Evolutionary conservation across 2,797 vertebrate species (phyloP), one percentile per base, ranked within the genome.

Genomic region (Coreius guichenoti): DNA sequence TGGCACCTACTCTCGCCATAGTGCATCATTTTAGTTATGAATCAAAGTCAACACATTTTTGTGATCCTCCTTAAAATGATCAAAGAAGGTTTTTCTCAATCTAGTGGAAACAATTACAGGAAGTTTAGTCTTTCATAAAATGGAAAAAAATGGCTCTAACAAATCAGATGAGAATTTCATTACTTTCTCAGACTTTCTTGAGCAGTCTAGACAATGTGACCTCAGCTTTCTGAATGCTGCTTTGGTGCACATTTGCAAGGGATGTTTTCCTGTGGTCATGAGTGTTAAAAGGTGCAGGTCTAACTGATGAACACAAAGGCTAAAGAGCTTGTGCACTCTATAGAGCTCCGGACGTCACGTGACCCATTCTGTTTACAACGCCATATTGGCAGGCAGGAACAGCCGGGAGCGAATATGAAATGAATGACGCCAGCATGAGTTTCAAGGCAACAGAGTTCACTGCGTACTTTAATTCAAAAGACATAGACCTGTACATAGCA

Each of bases 291-390:
- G 31, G 49, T 65, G 51, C 74, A 72, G 49, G 33, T 68, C 17
- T 56, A 58, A 6, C 58, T 21, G 69, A 84, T 31, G 17, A 80
- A 75, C 77, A 47, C 61, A 63, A 67, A 43, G 39, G 69, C 17
- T 58, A 67, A 75, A 56, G 29, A 65, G 58, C 33, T 84, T 33
- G 56, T 77, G 36, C 65, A n/a, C 65, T 68, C 63, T n/a, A n/a
- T n/a, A n/a, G n/a, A 33, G 33, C 33, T 33, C 33, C 33, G 33
- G 3, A 33, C 33, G 33, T 33, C 33, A 33, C 33, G 3, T 33
- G 33, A 33, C 33, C 33, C 33, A 33, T 33, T 33, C 33, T 33
- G 33, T 33, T 33, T 33, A 33, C 33, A 33, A 33, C 33, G 33
- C 33, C 33, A 33, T 33, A 33, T 33, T 3, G 3, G 33, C 33